A percentile compares a stretch with the other conserved stretches of the same genome.
Conservation (phyloP, 2,797 vertebrate genomes). For the Semaprochilodus insignis region DNA sequence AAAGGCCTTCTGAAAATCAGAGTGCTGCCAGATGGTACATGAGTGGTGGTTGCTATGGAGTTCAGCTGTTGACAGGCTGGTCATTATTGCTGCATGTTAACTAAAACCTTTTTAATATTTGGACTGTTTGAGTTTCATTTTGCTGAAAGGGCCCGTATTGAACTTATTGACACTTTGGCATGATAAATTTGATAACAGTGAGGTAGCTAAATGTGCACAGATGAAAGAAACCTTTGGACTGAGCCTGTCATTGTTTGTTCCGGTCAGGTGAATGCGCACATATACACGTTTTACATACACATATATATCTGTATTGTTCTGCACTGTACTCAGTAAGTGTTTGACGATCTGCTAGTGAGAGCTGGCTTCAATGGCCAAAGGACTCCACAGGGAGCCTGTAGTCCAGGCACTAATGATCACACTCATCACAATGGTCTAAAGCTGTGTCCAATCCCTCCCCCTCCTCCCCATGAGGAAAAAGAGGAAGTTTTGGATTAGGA, state of each 20-base stretch:
- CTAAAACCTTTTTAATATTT: conserved; percentile 22
- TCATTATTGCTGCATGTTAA: conserved; percentile 23
- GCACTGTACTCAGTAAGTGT: neutral
- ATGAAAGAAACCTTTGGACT: neutral
- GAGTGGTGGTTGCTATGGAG: conserved; percentile 51
- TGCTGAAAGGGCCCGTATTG: neutral
- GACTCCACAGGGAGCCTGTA: conserved; percentile 59
- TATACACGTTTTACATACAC: no score
- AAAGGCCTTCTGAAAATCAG: conserved; percentile 15
- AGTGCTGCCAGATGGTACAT: conserved; percentile 48
- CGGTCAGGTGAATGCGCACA: no score
- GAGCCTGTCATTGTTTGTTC: neutral
- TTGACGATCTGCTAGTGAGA: conserved; percentile 46
- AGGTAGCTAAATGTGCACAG: neutral
- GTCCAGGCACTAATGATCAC: conserved; percentile 67
- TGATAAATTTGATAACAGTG: neutral
- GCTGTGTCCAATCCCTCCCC: conserved; percentile 24
- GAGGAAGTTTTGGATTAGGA: conserved; percentile 64
- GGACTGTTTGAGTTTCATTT: conserved; percentile 1
- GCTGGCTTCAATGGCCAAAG: conserved; percentile 49
- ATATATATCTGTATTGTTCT: neutral
- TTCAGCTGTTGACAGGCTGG: conserved; percentile 25
- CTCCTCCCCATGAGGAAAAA: conserved; percentile 21
- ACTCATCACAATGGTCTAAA: conserved; percentile 54
- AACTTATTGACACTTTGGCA: neutral